Evolutionary conservation across 2,113 vertebrate genomes (phyloP).

Genomic region (Cheirogaleus medius): DNA sequence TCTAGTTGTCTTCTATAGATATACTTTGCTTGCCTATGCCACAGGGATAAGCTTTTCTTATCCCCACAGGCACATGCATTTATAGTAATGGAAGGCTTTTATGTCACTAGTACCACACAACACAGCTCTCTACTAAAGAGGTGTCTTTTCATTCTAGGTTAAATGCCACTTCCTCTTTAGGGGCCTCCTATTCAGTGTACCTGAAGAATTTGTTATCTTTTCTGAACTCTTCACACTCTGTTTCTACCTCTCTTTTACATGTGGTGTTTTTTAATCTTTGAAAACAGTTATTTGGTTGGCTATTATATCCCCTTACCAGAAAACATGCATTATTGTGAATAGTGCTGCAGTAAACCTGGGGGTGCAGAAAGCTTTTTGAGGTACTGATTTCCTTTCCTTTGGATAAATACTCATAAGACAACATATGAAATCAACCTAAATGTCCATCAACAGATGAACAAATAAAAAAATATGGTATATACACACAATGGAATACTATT

Average conservation of each 20-base stretch:
- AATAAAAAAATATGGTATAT: background rate
- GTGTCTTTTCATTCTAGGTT: background rate
- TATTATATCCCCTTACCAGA: background rate
- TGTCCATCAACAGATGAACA: background rate
- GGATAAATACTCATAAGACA: background rate
- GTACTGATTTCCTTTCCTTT: background rate
- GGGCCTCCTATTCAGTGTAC: accelerated
- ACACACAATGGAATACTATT: background rate
- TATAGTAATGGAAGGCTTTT: background rate
- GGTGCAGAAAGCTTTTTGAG: background rate
- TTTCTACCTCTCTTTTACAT: background rate
- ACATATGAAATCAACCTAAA: background rate
- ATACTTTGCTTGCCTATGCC: background rate
- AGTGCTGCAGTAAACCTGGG: background rate
- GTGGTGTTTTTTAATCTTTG: background rate
- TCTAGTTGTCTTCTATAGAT: background rate
- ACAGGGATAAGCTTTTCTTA: background rate
- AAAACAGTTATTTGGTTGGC: background rate
- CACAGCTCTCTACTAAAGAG: background rate
- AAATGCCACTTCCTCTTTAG: background rate
- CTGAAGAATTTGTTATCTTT: background rate
- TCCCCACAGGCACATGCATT: background rate
- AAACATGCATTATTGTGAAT: background rate
- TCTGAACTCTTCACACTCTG: background rate
- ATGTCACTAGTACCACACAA: background rate